A percentile compares a stretch with the other conserved stretches of the same genome.
These are phyloP conservation scores for chimpanzee (Pan troglodytes) DNA, from an alignment of 2,113 vertebrate genomes.

Conservation along the genomic window DNA sequence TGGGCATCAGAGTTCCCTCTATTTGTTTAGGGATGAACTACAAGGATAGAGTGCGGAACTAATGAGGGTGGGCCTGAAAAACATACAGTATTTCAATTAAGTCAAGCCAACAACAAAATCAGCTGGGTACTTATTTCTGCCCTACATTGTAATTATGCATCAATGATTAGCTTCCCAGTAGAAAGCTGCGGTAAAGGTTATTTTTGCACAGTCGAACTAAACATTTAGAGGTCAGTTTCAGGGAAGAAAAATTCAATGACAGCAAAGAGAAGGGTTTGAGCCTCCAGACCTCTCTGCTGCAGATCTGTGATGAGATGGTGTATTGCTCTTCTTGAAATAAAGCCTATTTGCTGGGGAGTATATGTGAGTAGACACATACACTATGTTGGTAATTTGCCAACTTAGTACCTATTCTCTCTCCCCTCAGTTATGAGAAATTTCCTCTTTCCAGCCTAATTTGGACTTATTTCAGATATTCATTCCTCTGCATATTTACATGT, in stretches of 20 bases:
- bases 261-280: background rate
- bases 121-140: background rate
- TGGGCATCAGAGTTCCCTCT: background rate
- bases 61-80: background rate
- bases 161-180: background rate
- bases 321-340: background rate
- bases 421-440: background rate
- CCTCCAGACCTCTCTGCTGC: background rate
- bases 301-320: background rate
- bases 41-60: background rate
- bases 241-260: background rate
- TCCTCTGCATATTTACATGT: background rate
- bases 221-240: background rate
- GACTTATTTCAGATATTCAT: background rate
- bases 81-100: background rate
- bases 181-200: background rate
- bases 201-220: background rate
- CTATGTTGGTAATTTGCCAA: background rate
- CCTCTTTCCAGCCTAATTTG: background rate
- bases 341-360: background rate
- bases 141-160: background rate
- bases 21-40: background rate
- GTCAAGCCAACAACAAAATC: background rate
- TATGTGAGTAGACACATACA: background rate
- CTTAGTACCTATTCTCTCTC: background rate